These are phyloP conservation scores for Cricetomys ansorgei DNA, from an alignment of 2,113 vertebrate species.

Conservation along the genomic window DNA sequence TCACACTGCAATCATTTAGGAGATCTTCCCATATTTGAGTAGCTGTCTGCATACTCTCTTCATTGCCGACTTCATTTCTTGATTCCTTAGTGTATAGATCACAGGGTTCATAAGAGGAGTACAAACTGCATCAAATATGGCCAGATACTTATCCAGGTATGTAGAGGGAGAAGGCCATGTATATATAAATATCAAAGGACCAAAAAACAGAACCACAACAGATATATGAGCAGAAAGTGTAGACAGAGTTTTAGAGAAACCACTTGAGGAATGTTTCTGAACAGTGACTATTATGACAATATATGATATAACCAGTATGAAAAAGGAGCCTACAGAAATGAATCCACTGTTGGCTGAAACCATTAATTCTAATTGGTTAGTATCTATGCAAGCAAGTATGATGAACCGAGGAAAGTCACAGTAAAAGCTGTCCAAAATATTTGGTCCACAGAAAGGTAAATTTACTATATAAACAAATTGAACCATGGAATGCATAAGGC, in stretches of 20 bases:
- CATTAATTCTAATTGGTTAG: not conserved
- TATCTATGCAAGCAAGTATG: constrained; percentile 42
- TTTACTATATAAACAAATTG: constrained; percentile 32
- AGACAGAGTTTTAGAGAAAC: not conserved
- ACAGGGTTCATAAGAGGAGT: constrained; percentile 70
- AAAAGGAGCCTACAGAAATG: not conserved
- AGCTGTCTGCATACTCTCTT: constrained; percentile 52
- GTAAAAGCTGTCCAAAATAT: constrained; percentile 34
- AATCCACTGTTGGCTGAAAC: constrained; percentile 39
- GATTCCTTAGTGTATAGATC: constrained; percentile 75
- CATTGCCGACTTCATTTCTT: constrained; percentile 69
- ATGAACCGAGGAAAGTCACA: not conserved
- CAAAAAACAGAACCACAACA: constrained; percentile 70
- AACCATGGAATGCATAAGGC: not conserved
- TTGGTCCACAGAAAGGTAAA: constrained; percentile 23
- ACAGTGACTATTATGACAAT: not conserved
- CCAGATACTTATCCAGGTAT: constrained; percentile 64
- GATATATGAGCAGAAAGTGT: constrained; percentile 60
- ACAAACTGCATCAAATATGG: constrained; percentile 62
- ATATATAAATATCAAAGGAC: constrained; percentile 59
- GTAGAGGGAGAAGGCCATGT: not conserved
- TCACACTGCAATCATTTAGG: not conserved
- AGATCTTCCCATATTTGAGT: constrained; percentile 43
- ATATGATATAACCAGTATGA: constrained; percentile 4
- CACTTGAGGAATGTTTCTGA: constrained; percentile 7